Evolutionary conservation across 2,113 vertebrate species (phyloP).

Genomic region (Zootoca vivipara): DNA sequence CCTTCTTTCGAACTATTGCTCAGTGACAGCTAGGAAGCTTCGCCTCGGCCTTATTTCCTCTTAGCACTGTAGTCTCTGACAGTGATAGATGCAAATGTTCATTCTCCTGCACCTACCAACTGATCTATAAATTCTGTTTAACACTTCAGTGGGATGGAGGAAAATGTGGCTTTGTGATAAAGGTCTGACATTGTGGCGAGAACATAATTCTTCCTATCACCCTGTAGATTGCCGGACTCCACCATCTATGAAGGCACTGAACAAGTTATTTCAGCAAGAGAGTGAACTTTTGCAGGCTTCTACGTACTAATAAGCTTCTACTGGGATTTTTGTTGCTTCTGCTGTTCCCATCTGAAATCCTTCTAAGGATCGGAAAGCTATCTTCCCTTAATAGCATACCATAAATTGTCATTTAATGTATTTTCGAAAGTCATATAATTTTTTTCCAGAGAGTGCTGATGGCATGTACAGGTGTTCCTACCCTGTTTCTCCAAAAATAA

Average conservation of each 20-base stretch:
- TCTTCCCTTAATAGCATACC: background rate
- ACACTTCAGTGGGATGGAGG: constrained; percentile 7
- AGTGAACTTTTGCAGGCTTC: background rate
- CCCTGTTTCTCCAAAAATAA: too few species aligned
- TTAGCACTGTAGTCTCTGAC: background rate
- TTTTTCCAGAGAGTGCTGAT: background rate
- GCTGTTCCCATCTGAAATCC: background rate
- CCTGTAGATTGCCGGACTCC: background rate
- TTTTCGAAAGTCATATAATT: background rate
- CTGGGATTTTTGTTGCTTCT: background rate
- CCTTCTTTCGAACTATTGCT: background rate
- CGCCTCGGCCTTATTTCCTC: background rate
- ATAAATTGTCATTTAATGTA: background rate
- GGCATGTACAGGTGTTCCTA: background rate
- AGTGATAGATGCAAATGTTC: constrained; percentile 24
- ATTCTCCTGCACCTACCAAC: constrained; percentile 9
- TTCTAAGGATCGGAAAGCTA: background rate
- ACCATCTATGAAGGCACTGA: background rate
- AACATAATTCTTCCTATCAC: constrained; percentile 13
- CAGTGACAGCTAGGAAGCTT: background rate
- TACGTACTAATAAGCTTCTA: background rate
- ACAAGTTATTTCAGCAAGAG: background rate
- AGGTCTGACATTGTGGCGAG: background rate
- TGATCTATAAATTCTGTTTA: constrained; percentile 22
- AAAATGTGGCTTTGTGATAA: constrained; percentile 15